A percentile compares a stretch with the other conserved stretches of the same genome.
Conservation (phyloP, 2,888 invertebrate genomes). For the Oscheius sp. region DNA sequence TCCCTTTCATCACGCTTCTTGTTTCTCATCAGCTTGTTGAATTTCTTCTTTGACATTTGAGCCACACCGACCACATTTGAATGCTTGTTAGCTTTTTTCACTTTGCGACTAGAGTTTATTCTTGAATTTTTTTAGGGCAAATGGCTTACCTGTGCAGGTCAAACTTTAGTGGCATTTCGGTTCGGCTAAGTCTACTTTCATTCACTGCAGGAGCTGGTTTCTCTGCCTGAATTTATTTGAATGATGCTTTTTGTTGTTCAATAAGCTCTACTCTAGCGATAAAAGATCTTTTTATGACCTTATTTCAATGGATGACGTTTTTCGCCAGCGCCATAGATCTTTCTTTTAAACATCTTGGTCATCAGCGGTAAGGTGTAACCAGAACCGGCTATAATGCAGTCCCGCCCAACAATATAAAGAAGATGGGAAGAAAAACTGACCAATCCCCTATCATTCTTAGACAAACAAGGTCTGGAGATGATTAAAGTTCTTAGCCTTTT, state of each 20-base stretch:
- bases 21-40: slow-evolving; percentile 11
- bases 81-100: slow-evolving; percentile 5
- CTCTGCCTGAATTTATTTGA: not conserved
- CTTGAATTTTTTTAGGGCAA: not conserved
- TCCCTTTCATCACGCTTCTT: slow-evolving; percentile 1
- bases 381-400: too few relatives aligned
- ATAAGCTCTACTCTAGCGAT: too few relatives aligned
- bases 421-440: too few relatives aligned
- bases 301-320: too few relatives aligned
- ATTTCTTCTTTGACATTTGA: slow-evolving; percentile 26
- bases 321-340: too few relatives aligned
- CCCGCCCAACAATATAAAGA: too few relatives aligned
- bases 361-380: too few relatives aligned
- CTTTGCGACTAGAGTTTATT: not conserved
- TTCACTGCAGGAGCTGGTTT: slow-evolving; percentile 1
- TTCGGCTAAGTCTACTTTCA: not conserved
- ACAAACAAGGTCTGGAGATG: too few relatives aligned
- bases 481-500: too few relatives aligned
- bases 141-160: not conserved
- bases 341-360: too few relatives aligned
- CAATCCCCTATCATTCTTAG: too few relatives aligned
- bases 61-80: slow-evolving; percentile 4
- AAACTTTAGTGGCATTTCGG: slow-evolving; percentile 1
- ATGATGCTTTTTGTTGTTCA: not conserved
- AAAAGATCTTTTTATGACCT: too few relatives aligned